Percentiles rank a stretch among this genome's conserved stretches.
Conservation (phyloP, 92 coral and sea anemone species). For the Zoanthus sansibaricus region DNA sequence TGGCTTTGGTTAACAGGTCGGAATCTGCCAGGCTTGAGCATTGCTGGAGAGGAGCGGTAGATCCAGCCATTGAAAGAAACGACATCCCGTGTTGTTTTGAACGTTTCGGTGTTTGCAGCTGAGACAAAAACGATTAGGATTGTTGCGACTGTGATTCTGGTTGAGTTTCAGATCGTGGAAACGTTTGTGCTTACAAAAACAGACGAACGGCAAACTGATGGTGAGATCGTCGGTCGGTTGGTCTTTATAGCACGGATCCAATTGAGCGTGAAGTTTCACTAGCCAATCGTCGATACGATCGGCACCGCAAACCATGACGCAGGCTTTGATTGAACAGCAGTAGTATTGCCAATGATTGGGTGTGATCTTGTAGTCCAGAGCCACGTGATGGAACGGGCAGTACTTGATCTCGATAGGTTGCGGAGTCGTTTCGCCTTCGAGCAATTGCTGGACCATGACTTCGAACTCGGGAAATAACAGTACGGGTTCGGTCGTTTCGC, state of each 20-base stretch:
- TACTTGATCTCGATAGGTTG: no score
- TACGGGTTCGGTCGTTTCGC: no score
- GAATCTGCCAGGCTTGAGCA: neutral
- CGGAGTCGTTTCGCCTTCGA: neutral
- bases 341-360: neutral
- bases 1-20: no score
- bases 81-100: neutral
- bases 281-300: constrained; percentile 7
- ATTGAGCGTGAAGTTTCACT: neutral
- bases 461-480: neutral
- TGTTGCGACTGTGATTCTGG: neutral
- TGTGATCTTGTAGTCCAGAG: neutral
- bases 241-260: constrained; percentile 12
- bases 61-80: neutral
- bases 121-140: constrained; percentile 8
- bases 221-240: neutral
- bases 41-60: neutral
- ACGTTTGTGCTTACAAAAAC: neutral
- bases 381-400: neutral
- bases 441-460: neutral
- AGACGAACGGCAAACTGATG: constrained; percentile 2
- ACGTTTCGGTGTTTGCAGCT: neutral
- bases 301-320: neutral
- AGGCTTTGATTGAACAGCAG: neutral
- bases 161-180: neutral